Conservation (phyloP, 2,113 vertebrate species). For the Deroptyus accipitrinus region DNA sequence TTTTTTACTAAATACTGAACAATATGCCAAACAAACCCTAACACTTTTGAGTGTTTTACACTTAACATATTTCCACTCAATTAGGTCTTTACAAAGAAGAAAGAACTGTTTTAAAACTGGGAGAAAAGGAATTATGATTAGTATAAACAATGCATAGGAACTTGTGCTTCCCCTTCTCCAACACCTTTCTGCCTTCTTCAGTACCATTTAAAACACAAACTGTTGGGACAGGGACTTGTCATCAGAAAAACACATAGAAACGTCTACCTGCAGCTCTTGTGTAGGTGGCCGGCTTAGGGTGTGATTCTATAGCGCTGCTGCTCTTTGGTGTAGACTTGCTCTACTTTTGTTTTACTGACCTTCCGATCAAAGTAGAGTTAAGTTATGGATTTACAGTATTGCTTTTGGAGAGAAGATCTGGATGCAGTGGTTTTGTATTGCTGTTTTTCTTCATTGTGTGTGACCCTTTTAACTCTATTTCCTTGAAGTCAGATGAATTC, state of each 20-base stretch:
- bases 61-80: not conserved
- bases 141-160: not conserved
- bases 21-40: not conserved
- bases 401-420: not conserved
- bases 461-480: slow-evolving; percentile 5
- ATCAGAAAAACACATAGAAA: not conserved
- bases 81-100: not conserved
- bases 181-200: not conserved
- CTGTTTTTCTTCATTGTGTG: not conserved
- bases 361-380: not conserved
- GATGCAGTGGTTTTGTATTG: not conserved
- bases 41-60: not conserved
- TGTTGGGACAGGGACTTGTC: not conserved
- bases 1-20: not conserved
- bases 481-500: slow-evolving; percentile 28
- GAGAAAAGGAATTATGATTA: not conserved
- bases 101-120: not conserved
- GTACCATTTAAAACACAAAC: not conserved
- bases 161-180: not conserved
- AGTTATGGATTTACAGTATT: not conserved
- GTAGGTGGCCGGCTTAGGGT: not conserved
- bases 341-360: not conserved
- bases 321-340: not conserved
- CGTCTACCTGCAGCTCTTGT: not conserved
- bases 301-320: not conserved